Base-by-base conservation (phyloP, 2,888 invertebrate genomes). In the Criorhina ranunculi region DNA sequence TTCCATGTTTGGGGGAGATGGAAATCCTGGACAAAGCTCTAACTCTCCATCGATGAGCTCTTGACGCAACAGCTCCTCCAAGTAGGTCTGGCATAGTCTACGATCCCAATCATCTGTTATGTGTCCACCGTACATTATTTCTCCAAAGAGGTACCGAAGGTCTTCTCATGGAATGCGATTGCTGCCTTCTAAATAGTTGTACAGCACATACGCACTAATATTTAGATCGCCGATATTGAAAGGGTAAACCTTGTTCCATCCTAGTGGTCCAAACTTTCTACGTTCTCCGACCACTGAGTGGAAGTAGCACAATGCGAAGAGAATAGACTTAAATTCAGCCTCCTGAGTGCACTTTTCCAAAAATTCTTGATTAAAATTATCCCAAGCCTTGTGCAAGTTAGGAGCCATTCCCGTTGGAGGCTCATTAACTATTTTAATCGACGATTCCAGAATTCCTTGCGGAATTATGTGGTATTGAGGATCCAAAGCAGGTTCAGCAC, bases 91-190 rank as follows among this genome's bases (percentile, higher is more conserved):
- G 90, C 98, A 98, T 0, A 98, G 93, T 17, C 97, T 93, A 35
- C 98, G 93, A 91, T 98, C 98, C 98, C 98, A 98, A 91, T 98
- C 98, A 90, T 98, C 98, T 0, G 98, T 98, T 88, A 98, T 98
- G 90, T 98, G 98, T 0, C 98, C 98, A 0, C 98, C 98, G 90
- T 98, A 98, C 98, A 98, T 98, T 88, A 98, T 98, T 92, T 98
- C 98, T 0, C 98, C 98, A 90, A 98, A 98, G 33, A 98, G 93
- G 90, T 98, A 98, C 2, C 98, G 94, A 88, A 98, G 92, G 92
- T 98, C 98, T 91, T 98, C 98, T 97, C 98, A 98, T 0, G 98
- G 98, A 19, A 98, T 96, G 88, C 95, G 95, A 67, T 94, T 95
- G 89, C 97, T 98, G 80, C 95, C 96, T 90, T 98, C 98, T 90